Percentiles rank a stretch among this genome's conserved stretches.
These are phyloP conservation scores for Bradysia coprophila DNA, from an alignment of 1,140 invertebrate species.

Conservation along the genomic window DNA sequence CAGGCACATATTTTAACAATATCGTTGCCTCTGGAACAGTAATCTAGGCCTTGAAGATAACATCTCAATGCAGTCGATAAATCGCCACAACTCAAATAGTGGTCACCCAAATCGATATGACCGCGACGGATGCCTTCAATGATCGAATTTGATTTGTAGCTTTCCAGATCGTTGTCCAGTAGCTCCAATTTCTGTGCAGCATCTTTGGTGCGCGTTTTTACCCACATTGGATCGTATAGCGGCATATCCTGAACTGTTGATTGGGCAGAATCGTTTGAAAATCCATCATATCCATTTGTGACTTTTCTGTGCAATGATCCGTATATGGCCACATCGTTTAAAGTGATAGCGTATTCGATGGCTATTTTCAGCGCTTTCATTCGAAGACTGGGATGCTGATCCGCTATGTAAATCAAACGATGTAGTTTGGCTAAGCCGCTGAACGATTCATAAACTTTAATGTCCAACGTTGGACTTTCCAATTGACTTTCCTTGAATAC, in stretches of 20 bases:
- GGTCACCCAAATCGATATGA: conserved; percentile 96
- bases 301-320: conserved; percentile 79
- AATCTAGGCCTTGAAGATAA: conserved; percentile 91
- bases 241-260: conserved; percentile 58
- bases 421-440: conserved; percentile 78
- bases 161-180: conserved; percentile 93
- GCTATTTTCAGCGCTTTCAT: conserved; percentile 91
- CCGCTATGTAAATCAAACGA: conserved; percentile 83
- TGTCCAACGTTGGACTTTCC: conserved; percentile 81
- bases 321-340: conserved; percentile 86
- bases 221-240: conserved; percentile 73
- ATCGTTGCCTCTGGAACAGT: conserved; percentile 96
- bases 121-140: conserved; percentile 86
- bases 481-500: conserved; percentile 92
- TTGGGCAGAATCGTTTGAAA: conserved; percentile 28
- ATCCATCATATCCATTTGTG: conserved; percentile 16
- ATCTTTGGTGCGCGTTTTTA: conserved; percentile 84
- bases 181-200: conserved; percentile 92
- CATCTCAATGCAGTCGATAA: conserved; percentile 95
- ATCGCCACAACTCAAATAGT: conserved; percentile 94
- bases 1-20: conserved; percentile 94
- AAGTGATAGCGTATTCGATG: conserved; percentile 81
- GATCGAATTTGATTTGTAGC: conserved; percentile 97
- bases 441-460: conserved; percentile 87
- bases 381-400: conserved; percentile 78